These are phyloP conservation scores for Sinodicranocentrus sp. DNA, from an alignment of 2,888 invertebrate genomes.

Conservation along the genomic window DNA sequence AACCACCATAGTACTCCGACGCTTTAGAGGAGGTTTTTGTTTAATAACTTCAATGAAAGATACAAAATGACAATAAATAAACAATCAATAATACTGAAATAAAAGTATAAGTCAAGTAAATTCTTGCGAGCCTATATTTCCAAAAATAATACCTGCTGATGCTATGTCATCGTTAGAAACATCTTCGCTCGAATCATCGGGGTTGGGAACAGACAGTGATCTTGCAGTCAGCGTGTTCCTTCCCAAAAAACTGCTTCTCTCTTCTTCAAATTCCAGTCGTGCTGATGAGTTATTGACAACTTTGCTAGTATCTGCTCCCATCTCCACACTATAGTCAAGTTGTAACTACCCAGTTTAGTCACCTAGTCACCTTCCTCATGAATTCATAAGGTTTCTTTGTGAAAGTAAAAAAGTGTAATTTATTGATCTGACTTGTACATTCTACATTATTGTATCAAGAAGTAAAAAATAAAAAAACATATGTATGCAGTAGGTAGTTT, in stretches of 20 bases:
- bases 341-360: background rate
- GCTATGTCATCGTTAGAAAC: too few species aligned
- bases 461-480: too few species aligned
- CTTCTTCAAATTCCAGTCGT: too few species aligned
- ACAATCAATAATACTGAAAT: too few species aligned
- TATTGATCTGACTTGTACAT: too few species aligned
- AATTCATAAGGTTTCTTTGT: background rate
- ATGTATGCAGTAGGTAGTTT: too few species aligned
- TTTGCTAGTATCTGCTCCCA: constrained; percentile 46
- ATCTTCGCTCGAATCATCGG: background rate
- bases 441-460: too few species aligned
- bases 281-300: background rate
- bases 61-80: background rate
- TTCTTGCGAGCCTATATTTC: too few species aligned
- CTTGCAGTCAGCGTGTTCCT: constrained; percentile 9
- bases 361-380: background rate
- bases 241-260: too few species aligned
- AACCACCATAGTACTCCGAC: constrained; percentile 69
- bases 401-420: too few species aligned
- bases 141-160: too few species aligned
- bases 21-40: background rate
- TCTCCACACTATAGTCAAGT: background rate
- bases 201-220: constrained; percentile 32
- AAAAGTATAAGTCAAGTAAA: too few species aligned
- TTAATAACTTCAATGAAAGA: background rate